Percentiles rank a stretch among this genome's conserved stretches.
phyloP scores from a whole-genome alignment of 2,797 vertebrate species.

The Erethizon dorsatum region DNA sequence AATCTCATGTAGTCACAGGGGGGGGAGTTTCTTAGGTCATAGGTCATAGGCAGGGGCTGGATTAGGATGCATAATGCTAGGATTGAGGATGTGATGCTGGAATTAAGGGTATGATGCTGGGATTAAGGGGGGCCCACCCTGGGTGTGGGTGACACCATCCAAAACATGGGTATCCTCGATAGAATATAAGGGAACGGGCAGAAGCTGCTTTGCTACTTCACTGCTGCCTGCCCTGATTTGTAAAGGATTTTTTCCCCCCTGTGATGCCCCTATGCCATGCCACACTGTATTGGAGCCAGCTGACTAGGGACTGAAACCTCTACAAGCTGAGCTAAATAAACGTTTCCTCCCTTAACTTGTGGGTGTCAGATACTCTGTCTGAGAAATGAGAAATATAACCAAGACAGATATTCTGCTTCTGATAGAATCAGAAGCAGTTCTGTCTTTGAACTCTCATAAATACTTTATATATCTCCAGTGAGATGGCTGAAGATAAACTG shows the following conservation, averaged over 20 bases:
- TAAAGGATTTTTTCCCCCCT: not conserved
- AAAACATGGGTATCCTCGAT: not conserved
- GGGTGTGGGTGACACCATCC: not conserved
- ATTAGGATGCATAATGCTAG: not conserved
- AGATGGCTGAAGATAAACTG: not conserved
- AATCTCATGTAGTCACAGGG: not conserved
- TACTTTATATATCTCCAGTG: not conserved
- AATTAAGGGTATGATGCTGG: not conserved
- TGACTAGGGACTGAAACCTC: not conserved
- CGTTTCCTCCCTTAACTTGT: not conserved
- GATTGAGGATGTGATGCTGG: not conserved
- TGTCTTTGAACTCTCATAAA: not conserved
- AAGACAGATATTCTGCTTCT: not conserved
- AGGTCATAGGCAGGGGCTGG: not conserved
- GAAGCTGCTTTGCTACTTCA: not conserved
- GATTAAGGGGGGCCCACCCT: not conserved
- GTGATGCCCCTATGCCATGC: not conserved
- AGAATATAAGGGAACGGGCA: not conserved
- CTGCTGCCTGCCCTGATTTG: not conserved
- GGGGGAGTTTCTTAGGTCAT: not conserved
- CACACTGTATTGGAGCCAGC: not conserved
- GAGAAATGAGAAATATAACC: not conserved
- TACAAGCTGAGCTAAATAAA: not conserved
- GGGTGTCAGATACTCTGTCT: not conserved
- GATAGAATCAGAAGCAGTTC: not conserved